Evolutionary conservation across 2,888 invertebrate genomes (phyloP).

Genomic region (Operophtera brumata): DNA sequence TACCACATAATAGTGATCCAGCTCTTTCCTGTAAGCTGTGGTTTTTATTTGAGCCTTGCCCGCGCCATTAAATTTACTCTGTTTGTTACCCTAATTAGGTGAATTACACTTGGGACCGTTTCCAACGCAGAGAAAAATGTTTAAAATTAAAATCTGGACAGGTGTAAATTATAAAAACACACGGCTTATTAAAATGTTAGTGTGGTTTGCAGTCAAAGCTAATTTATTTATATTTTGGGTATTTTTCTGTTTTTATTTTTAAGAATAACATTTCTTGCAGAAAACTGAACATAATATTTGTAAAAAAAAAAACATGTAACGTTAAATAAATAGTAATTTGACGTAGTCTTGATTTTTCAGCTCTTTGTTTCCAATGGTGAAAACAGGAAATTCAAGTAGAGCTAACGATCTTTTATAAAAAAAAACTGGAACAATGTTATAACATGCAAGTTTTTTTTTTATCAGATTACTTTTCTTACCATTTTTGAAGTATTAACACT

Average conservation of each 20-base stretch:
- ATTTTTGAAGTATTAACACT: too few species aligned
- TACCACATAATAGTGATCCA: background rate
- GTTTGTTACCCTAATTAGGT: slow-evolving; percentile 67
- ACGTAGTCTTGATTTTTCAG: too few species aligned
- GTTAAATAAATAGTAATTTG: too few species aligned
- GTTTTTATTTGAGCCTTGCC: slow-evolving; percentile 42
- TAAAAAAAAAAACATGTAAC: too few species aligned
- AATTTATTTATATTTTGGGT: background rate
- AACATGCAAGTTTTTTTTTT: too few species aligned
- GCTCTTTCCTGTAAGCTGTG: slow-evolving; percentile 1
- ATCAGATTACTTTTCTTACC: too few species aligned
- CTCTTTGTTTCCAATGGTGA: background rate
- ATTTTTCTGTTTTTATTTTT: background rate
- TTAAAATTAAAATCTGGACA: slow-evolving; percentile 47
- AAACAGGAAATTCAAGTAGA: too few species aligned
- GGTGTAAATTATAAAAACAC: slow-evolving; percentile 20
- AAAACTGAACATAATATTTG: too few species aligned
- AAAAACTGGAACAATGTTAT: too few species aligned
- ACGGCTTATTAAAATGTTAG: slow-evolving; percentile 20
- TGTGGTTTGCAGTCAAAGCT: background rate
- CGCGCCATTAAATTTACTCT: slow-evolving; percentile 61
- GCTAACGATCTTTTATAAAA: too few species aligned
- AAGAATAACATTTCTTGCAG: background rate
- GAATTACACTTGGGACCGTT: slow-evolving; percentile 60
- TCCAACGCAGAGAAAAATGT: slow-evolving; percentile 46